Evolutionary conservation across 2,888 invertebrate species (phyloP).

Genomic region (Malthinus seriepunctatus): DNA sequence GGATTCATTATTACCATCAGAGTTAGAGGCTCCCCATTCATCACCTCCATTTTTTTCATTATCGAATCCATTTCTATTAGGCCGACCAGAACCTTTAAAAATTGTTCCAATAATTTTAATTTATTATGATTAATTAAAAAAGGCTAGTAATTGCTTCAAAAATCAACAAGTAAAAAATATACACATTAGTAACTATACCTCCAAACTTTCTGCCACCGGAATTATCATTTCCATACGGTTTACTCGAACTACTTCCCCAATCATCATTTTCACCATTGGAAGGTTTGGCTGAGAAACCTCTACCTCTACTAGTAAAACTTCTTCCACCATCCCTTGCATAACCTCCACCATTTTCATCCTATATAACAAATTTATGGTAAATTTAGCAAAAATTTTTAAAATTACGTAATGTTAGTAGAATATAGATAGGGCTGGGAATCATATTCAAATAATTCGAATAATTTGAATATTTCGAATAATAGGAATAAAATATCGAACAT

Average conservation of each 20-base stretch:
- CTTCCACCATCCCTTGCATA: conserved; percentile 41
- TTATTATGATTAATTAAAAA: no score
- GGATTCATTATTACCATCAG: conserved; percentile 30
- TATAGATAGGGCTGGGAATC: no score
- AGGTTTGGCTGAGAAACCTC: conserved; percentile 18
- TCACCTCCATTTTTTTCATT: conserved; percentile 23
- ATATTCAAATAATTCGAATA: no score
- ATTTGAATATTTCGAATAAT: no score
- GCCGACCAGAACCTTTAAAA: conserved; percentile 7
- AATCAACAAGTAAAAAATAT: neutral
- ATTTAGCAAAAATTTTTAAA: no score
- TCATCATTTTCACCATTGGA: conserved; percentile 30
- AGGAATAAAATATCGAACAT: no score
- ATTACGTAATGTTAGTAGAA: no score
- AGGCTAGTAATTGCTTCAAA: no score
- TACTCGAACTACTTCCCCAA: conserved; percentile 27
- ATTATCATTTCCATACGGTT: no score
- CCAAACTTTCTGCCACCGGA: neutral
- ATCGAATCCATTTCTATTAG: conserved; percentile 13
- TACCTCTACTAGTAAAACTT: conserved; percentile 21
- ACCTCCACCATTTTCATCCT: conserved; percentile 57
- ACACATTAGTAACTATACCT: neutral
- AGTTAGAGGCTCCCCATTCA: conserved; percentile 29
- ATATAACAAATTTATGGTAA: neutral
- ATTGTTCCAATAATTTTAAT: neutral